A percentile compares a stretch with the other conserved stretches of the same genome.
Evolutionary conservation across 2,888 invertebrate species (phyloP).

Genomic region (Lasioglossum zephyrum): DNA sequence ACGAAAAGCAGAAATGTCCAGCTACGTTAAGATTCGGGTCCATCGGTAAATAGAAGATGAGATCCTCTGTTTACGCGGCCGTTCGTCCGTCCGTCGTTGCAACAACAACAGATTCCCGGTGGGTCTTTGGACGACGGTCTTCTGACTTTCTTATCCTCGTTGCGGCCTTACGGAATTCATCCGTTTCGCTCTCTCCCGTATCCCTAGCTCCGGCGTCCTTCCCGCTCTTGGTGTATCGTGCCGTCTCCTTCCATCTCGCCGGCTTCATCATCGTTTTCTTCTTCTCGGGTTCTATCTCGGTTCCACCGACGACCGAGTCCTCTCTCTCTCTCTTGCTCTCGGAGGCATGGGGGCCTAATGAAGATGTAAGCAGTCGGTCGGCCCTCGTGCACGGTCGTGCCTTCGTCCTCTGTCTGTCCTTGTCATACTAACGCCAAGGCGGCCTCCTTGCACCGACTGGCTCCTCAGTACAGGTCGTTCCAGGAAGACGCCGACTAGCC

Average conservation of each 20-base stretch:
- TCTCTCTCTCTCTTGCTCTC: conserved; percentile 54
- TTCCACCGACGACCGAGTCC: conserved; percentile 9
- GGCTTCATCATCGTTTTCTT: conserved; percentile 47
- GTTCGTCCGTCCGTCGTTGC: conserved; percentile 77
- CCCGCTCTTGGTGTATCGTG: neutral
- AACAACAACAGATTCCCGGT: conserved; percentile 84
- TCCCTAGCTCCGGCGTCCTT: conserved; percentile 25
- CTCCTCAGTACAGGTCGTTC: conserved; percentile 71
- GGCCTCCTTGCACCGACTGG: conserved; percentile 67
- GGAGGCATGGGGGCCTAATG: conserved; percentile 82
- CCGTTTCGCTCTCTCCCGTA: conserved; percentile 60
- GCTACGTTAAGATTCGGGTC: neutral
- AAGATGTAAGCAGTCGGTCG: conserved; percentile 84
- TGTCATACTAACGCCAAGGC: conserved; percentile 62
- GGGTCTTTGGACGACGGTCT: conserved; percentile 82
- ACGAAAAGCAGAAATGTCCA: neutral
- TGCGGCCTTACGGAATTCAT: conserved; percentile 69
- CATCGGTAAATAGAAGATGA: conserved; percentile 75
- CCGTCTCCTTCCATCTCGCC: conserved; percentile 56
- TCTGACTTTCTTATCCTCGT: conserved; percentile 78
- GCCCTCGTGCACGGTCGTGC: conserved; percentile 76
- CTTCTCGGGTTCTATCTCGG: conserved; percentile 29
- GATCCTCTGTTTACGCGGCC: conserved; percentile 81
- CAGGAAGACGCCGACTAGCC: conserved; percentile 59
- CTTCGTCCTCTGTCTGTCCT: conserved; percentile 73